Conservation (phyloP, 2,113 vertebrate species). For the Addax nasomaculatus region DNA sequence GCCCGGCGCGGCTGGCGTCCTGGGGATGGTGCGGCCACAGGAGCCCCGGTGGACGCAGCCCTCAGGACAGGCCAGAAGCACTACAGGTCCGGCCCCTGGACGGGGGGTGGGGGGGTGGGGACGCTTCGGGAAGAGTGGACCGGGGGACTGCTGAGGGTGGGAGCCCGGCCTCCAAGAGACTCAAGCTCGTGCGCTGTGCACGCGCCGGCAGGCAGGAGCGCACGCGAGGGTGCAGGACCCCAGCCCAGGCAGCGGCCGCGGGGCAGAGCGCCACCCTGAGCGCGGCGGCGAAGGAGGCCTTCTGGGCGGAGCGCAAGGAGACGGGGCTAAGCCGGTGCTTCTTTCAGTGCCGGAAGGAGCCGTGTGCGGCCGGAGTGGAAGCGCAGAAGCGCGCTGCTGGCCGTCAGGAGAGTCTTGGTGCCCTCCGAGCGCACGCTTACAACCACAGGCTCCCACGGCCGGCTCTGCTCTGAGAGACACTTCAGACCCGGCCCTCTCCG, state of each 20-base stretch:
- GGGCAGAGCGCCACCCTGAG: not conserved
- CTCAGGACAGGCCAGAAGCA: not conserved
- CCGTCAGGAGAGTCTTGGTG: fast-evolving
- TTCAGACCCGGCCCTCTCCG: fast-evolving
- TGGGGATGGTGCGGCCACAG: not conserved
- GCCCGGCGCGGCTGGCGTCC: fast-evolving
- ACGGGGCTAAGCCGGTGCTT: fast-evolving
- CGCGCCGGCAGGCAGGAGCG: fast-evolving
- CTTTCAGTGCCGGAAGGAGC: not conserved
- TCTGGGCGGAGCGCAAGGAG: fast-evolving
- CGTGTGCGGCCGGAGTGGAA: not conserved
- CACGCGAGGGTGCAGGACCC: fast-evolving
- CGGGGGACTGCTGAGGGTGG: not conserved
- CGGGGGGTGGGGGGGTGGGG: not conserved
- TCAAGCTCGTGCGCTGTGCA: fast-evolving
- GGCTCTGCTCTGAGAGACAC: no score
- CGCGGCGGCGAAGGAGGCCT: not conserved
- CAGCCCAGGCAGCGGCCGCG: fast-evolving
- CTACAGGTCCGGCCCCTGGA: fast-evolving
- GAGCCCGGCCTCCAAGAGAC: not conserved
- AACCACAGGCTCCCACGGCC: fast-evolving
- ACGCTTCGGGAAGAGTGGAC: not conserved
- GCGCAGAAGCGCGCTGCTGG: fast-evolving
- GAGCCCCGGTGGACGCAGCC: not conserved
- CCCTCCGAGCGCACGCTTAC: fast-evolving